These are phyloP conservation scores for Lepidurus couesii DNA, from an alignment of 1,140 invertebrate genomes.

Conservation along the genomic window DNA sequence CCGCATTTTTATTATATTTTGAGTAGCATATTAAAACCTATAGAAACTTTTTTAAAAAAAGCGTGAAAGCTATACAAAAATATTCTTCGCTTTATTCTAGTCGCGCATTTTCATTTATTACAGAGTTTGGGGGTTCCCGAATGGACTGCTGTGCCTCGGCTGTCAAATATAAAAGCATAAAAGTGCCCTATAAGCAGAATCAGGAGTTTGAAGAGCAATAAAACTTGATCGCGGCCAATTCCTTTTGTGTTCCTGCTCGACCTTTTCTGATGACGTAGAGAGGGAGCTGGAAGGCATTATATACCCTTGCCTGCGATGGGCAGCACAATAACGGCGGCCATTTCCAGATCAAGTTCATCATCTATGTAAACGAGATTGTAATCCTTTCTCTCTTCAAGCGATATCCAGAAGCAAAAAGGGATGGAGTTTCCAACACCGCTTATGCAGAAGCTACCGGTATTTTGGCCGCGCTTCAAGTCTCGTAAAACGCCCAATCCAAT, in stretches of 20 bases:
- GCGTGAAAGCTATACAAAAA: no score
- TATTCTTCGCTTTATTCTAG: no score
- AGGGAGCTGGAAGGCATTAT: neutral
- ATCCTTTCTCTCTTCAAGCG: neutral
- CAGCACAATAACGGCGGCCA: neutral
- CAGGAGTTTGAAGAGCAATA: neutral
- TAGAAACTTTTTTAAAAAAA: no score
- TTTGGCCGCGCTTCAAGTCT: neutral
- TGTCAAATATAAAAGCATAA: slow-evolving; percentile 2
- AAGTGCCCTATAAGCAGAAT: neutral
- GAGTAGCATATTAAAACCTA: no score
- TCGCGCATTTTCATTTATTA: neutral
- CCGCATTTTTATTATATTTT: no score
- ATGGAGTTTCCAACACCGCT: neutral
- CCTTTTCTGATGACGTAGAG: neutral
- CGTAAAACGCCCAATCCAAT: neutral
- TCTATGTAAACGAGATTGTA: slow-evolving; percentile 19
- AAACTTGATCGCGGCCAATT: slow-evolving; percentile 13
- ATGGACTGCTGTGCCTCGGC: neutral
- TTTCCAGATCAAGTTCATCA: slow-evolving; percentile 11
- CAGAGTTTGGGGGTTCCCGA: neutral
- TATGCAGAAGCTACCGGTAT: neutral
- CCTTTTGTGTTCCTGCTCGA: neutral
- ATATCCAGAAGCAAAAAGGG: neutral
- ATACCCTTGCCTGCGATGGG: neutral